A percentile compares a stretch with the other conserved stretches of the same genome.
Evolutionary conservation across 2,797 vertebrate species (phyloP).

Genomic region (Crenichthys baileyi): DNA sequence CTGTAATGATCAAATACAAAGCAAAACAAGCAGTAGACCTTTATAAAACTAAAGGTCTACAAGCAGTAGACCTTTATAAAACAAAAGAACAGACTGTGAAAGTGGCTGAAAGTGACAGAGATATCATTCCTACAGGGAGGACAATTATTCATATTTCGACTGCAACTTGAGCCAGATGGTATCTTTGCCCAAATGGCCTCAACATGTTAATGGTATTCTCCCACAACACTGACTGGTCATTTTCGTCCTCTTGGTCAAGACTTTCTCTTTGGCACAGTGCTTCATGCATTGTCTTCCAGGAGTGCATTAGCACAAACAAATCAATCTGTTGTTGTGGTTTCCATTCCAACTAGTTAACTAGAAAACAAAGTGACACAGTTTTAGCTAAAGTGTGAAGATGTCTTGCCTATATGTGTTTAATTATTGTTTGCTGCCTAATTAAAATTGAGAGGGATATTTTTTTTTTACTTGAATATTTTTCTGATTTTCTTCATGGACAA

Average conservation of each 20-base stretch:
- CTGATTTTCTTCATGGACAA: constrained; percentile 9
- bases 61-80: neutral
- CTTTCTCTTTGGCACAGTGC: constrained; percentile 2
- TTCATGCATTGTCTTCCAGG: constrained; percentile 7
- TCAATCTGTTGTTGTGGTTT: constrained; percentile 5
- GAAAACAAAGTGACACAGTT: constrained; percentile 1
- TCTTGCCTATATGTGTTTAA: neutral
- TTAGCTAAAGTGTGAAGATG: neutral
- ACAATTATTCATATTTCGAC: constrained; percentile 28
- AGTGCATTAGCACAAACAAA: constrained; percentile 24
- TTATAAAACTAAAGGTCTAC: neutral
- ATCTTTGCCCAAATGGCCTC: constrained; percentile 31
- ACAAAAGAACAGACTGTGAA: neutral
- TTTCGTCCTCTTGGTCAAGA: constrained; percentile 13
- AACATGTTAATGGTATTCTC: constrained; percentile 38
- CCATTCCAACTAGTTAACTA: constrained; percentile 8
- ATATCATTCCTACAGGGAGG: constrained; percentile 5
- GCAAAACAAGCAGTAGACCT: neutral
- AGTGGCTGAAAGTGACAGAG: neutral
- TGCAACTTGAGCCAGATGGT: constrained; percentile 50
- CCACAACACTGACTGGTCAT: constrained; percentile 32
- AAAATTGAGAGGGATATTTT: neutral
- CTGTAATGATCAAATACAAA: neutral
- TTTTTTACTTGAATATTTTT: constrained; percentile 8
- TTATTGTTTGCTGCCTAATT: constrained; percentile 4